Evolutionary conservation across 2,797 vertebrate genomes (phyloP).

Genomic region (Xerus rutilus): DNA sequence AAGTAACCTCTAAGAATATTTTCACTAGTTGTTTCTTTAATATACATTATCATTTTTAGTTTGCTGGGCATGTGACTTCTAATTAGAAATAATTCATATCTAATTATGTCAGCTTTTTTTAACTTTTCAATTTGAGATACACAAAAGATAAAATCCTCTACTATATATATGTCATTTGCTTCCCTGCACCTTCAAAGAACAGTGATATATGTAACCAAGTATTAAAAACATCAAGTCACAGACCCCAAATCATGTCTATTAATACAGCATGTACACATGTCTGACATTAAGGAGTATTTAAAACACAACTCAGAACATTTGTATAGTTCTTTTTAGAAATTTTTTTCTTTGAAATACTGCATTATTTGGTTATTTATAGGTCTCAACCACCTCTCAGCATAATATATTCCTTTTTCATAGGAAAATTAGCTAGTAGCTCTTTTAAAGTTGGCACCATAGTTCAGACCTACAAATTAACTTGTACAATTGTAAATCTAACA

Average conservation of each 20-base stretch:
- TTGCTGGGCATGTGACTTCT: background rate
- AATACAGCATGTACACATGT: background rate
- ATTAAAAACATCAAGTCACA: conserved; percentile 12
- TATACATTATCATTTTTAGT: background rate
- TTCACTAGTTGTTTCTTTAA: background rate
- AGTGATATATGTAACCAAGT: background rate
- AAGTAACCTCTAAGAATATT: background rate
- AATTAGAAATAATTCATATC: background rate
- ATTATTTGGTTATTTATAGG: conserved; percentile 67
- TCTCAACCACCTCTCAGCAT: conserved; percentile 48
- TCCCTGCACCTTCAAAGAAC: background rate
- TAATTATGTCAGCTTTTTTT: conserved; percentile 54
- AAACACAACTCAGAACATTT: conserved; percentile 52
- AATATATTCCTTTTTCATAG: conserved; percentile 67
- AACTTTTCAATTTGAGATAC: background rate
- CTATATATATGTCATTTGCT: background rate
- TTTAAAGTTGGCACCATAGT: conserved; percentile 66
- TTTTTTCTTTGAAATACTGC: conserved; percentile 16
- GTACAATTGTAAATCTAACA: conserved; percentile 63
- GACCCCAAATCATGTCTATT: conserved; percentile 37
- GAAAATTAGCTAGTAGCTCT: conserved; percentile 74
- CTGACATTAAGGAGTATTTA: conserved; percentile 13
- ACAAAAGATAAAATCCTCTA: conserved; percentile 17
- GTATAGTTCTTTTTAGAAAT: conserved; percentile 20
- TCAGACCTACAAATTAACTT: conserved; percentile 79